Evolutionary conservation across 2,113 vertebrate genomes (phyloP).

Genomic region (Mormyrus iriodes): DNA sequence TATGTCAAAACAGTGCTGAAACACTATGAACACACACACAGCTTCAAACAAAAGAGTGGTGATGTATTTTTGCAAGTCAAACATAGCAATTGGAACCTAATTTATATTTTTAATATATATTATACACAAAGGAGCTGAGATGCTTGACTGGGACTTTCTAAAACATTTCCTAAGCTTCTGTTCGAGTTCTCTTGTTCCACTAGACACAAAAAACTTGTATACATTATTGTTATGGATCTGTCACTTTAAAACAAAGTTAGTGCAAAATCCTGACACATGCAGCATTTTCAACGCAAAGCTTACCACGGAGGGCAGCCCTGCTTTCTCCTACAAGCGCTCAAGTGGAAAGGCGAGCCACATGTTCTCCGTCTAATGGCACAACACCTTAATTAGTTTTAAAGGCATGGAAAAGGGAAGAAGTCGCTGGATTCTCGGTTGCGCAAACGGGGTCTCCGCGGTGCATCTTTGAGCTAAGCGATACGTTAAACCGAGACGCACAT

Average conservation of each 20-base stretch:
- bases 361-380: neutral
- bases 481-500: neutral
- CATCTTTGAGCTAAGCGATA: neutral
- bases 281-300: neutral
- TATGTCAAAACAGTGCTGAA: constrained; percentile 17
- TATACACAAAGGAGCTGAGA: constrained; percentile 4
- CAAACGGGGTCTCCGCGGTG: neutral
- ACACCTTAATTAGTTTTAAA: constrained; percentile 3
- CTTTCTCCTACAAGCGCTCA: neutral
- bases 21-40: constrained; percentile 2
- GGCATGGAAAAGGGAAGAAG: neutral
- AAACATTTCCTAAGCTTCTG: constrained; percentile 11
- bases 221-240: constrained; percentile 4
- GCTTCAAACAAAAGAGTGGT: neutral
- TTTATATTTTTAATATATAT: neutral
- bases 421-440: neutral
- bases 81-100: constrained; percentile 11
- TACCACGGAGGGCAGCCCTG: neutral
- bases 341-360: neutral
- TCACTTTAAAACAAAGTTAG: neutral
- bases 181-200: neutral
- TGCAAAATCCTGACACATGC: neutral
- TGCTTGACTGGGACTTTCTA: neutral
- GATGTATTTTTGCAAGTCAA: constrained; percentile 14
- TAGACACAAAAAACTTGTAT: constrained; percentile 13